Percentiles rank a stretch among this genome's conserved stretches.
Evolutionary conservation across 2,797 vertebrate genomes (phyloP).

Genomic region (Delichon dasypus): DNA sequence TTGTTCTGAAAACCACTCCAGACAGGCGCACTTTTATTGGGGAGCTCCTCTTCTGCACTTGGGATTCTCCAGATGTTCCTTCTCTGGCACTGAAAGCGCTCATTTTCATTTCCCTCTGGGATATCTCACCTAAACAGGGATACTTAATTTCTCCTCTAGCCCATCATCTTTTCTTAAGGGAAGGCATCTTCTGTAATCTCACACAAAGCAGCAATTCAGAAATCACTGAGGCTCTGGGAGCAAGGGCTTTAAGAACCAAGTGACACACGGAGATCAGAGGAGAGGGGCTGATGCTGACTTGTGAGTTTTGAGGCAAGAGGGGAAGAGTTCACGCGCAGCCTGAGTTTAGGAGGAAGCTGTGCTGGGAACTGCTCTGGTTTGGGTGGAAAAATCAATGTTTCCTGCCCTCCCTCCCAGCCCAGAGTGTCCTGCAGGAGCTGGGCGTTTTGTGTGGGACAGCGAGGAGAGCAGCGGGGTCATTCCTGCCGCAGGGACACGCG

Average conservation of each 20-base stretch:
- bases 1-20: not conserved
- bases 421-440: not conserved
- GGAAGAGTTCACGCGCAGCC: not conserved
- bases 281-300: not conserved
- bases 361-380: not conserved
- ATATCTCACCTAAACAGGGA: not conserved
- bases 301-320: not conserved
- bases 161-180: not conserved
- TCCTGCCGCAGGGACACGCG: fast-evolving
- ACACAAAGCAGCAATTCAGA: not conserved
- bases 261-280: not conserved
- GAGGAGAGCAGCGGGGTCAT: not conserved
- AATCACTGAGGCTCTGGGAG: not conserved
- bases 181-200: not conserved
- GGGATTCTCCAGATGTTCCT: not conserved
- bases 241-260: not conserved
- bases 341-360: not conserved
- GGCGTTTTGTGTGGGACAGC: fast-evolving
- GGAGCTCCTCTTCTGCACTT: not conserved
- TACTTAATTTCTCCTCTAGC: not conserved
- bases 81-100: not conserved
- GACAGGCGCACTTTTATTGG: not conserved
- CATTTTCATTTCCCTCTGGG: not conserved
- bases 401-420: not conserved
- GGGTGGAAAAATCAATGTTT: fast-evolving